phyloP scores from a whole-genome alignment of 2,888 invertebrate genomes.

The Ecliptopera silaceata region DNA sequence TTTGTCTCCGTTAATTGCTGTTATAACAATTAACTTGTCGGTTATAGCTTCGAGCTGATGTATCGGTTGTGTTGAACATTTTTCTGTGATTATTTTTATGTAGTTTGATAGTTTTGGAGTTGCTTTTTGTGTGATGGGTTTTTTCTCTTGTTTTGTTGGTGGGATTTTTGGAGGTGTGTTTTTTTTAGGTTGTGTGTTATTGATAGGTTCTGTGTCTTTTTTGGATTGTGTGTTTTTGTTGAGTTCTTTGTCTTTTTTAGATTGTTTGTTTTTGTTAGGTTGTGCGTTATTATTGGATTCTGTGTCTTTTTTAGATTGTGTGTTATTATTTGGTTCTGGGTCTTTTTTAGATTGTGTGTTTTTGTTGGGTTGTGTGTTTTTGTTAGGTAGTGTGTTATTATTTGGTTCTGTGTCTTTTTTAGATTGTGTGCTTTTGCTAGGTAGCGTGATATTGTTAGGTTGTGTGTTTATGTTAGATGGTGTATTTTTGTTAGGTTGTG shows the following conservation, averaged over 20 bases:
- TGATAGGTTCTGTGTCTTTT: background rate
- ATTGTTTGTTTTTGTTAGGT: no score
- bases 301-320: no score
- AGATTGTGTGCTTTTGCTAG: no score
- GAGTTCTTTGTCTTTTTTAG: background rate
- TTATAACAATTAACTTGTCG: conserved; percentile 27
- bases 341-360: no score
- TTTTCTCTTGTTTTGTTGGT: background rate
- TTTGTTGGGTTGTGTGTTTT: no score
- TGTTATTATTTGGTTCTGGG: no score
- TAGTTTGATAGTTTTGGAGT: conserved; percentile 9
- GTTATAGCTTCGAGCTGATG: conserved; percentile 19
- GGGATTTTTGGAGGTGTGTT: background rate
- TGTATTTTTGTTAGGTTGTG: no score
- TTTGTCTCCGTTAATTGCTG: conserved; percentile 31
- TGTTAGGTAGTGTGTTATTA: no score
- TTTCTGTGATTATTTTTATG: conserved; percentile 12
- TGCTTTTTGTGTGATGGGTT: conserved; percentile 1
- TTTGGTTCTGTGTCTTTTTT: no score
- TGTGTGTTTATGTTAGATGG: no score
- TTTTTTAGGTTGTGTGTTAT: background rate
- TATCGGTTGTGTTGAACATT: conserved; percentile 18
- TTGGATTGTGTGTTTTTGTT: background rate
- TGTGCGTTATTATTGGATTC: no score
- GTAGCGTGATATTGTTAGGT: no score